Percentiles rank a stretch among this genome's conserved stretches.
These are phyloP conservation scores for Graphium colonna DNA, from an alignment of 2,888 invertebrate species.

Conservation along the genomic window DNA sequence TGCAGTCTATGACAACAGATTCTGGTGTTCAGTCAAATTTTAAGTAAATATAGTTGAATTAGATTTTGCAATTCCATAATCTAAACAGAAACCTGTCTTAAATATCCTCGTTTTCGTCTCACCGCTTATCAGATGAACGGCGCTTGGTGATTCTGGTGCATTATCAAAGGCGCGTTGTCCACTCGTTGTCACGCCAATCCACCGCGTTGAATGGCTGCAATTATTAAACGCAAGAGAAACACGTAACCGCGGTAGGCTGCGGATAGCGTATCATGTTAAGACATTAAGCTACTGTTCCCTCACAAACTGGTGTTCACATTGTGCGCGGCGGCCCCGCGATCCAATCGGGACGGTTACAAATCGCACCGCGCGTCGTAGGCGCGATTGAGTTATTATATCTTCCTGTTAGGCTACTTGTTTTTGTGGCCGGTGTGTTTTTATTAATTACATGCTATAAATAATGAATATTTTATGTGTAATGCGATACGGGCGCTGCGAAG, in stretches of 20 bases:
- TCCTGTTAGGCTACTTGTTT: slow-evolving; percentile 79
- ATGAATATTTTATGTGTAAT: slow-evolving; percentile 78
- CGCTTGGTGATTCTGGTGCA: neutral
- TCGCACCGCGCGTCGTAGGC: slow-evolving; percentile 60
- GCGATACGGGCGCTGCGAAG: slow-evolving; percentile 62
- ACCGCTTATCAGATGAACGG: neutral
- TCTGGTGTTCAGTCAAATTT: too few species aligned
- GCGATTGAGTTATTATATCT: slow-evolving; percentile 80
- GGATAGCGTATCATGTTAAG: slow-evolving; percentile 64
- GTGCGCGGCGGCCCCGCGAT: slow-evolving; percentile 54
- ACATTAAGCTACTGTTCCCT: slow-evolving; percentile 64
- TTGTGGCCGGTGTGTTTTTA: slow-evolving; percentile 76
- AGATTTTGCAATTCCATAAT: neutral
- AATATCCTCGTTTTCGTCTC: neutral
- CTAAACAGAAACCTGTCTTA: neutral
- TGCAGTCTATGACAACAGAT: neutral
- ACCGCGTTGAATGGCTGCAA: slow-evolving; percentile 23
- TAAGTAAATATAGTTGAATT: too few species aligned
- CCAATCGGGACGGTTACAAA: slow-evolving; percentile 76
- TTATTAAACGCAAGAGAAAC: slow-evolving; percentile 31
- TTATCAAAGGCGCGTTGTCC: slow-evolving; percentile 1
- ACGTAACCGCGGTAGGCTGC: slow-evolving; percentile 56
- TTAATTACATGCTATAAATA: slow-evolving; percentile 78
- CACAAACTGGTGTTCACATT: slow-evolving; percentile 53
- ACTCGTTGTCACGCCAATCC: slow-evolving; percentile 29